These are phyloP conservation scores for Scomberomorus guttatus DNA, from an alignment of 2,797 vertebrate species.

Conservation along the genomic window DNA sequence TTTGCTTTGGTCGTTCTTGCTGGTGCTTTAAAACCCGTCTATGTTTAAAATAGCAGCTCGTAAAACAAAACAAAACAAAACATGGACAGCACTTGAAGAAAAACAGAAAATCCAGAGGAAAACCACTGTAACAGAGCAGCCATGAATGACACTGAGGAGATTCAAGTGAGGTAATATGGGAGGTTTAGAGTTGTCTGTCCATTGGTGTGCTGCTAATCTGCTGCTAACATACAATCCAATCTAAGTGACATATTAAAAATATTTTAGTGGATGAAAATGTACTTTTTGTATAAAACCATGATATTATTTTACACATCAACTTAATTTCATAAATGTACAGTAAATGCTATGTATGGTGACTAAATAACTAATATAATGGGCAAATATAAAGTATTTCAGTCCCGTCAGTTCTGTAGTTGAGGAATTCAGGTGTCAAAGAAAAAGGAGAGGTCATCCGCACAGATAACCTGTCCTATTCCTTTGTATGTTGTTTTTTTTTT, in stretches of 20 bases:
- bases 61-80: too few species aligned
- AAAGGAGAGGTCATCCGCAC: too few species aligned
- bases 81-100: too few species aligned
- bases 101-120: background rate
- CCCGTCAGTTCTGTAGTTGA: background rate
- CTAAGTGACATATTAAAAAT: background rate
- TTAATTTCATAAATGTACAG: background rate
- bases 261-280: background rate
- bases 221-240: too few species aligned
- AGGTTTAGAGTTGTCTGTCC: background rate
- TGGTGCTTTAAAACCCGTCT: too few species aligned
- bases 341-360: background rate
- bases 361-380: background rate
- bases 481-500: too few species aligned
- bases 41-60: background rate
- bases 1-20: too few species aligned
- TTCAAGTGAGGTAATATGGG: background rate
- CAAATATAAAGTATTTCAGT: too few species aligned
- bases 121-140: background rate
- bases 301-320: background rate
- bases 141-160: background rate
- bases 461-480: too few species aligned
- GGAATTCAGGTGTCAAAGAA: background rate
- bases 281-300: background rate
- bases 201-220: background rate